These are phyloP conservation scores for Tipula lateralis DNA, from an alignment of 2,888 invertebrate species.

Conservation along the genomic window DNA sequence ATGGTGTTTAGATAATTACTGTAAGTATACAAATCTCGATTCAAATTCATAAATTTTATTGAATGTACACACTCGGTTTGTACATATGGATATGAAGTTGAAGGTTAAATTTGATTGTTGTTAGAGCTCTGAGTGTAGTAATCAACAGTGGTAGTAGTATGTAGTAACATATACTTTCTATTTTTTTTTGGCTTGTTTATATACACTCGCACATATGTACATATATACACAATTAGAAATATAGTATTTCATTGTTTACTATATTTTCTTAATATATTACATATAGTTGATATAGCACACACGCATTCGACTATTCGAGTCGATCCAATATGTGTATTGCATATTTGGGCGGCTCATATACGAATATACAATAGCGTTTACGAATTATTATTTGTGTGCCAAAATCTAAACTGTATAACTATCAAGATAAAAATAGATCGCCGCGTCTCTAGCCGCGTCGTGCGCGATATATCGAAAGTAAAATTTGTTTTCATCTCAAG, in stretches of 20 bases:
- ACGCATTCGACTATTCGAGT: too few species aligned
- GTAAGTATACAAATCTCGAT: constrained; percentile 52
- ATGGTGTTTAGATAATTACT: constrained; percentile 89
- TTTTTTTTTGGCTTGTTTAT: too few species aligned
- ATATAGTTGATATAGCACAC: not conserved
- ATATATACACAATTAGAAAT: not conserved
- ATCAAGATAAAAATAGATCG: not conserved
- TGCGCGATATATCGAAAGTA: not conserved
- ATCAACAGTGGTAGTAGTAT: not conserved
- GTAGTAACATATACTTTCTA: not conserved
- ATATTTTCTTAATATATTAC: not conserved
- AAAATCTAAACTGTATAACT: not conserved
- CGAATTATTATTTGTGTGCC: not conserved
- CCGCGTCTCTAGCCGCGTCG: not conserved
- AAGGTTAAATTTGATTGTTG: constrained; percentile 24
- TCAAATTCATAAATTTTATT: not conserved
- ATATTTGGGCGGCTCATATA: not conserved
- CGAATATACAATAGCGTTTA: not conserved
- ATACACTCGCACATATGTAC: not conserved
- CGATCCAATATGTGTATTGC: not conserved
- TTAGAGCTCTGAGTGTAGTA: not conserved
- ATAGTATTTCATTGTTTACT: not conserved
- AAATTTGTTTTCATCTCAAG: not conserved
- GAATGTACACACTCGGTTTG: not conserved
- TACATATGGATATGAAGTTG: not conserved